Base-by-base conservation (phyloP, 2,113 vertebrate genomes). In the Colaptes auratus region DNA sequence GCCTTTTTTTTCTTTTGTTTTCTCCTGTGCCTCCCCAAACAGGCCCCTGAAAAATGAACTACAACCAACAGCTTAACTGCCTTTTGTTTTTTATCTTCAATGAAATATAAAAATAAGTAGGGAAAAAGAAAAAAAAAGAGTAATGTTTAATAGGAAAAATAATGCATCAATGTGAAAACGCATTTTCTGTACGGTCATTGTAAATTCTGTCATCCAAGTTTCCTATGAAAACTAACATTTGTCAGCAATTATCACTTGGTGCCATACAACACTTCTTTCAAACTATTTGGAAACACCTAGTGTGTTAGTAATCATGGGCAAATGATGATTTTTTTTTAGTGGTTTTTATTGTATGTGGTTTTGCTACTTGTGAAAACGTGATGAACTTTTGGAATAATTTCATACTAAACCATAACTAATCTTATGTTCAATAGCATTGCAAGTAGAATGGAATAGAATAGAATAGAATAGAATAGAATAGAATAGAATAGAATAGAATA, bases 281-380 rank as follows among this genome's bases (percentile, higher is more conserved):
- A 89, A 94, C 73, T 82, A 85, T 89, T 74, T 95, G 56, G 56
- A 63, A 64, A 87, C 76, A 92, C 81, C 46, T 85, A 94, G 84
- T 87, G 74, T 82, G 81, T 46, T 70, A 79, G 44, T 90, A 96
- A 89, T 66, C 79, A 30, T 60, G 31, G 84, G 24, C 66, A 94
- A 93, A 93, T 88, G 60, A 46, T 87, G 46, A 71, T 87, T 70
- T 78, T 66, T 87, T n/a, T n/a, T n/a, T n/a, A 89, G 56, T 74
- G 56, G 42, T 3, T 85, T 88, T 70, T 87, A 73, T 90, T 91
- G 65, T 63, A 82, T 87, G 42, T 87, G 59, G 42, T 81, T 21
- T 83, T 71, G 33, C 71, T 90, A 86, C 31, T 93, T 36, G 52
- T 74, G 82, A 86, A 96, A 86, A 58, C 13, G 53, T 31, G 15